Conservation (phyloP, 1,140 invertebrate genomes). For the Anadara kagoshimensis region DNA sequence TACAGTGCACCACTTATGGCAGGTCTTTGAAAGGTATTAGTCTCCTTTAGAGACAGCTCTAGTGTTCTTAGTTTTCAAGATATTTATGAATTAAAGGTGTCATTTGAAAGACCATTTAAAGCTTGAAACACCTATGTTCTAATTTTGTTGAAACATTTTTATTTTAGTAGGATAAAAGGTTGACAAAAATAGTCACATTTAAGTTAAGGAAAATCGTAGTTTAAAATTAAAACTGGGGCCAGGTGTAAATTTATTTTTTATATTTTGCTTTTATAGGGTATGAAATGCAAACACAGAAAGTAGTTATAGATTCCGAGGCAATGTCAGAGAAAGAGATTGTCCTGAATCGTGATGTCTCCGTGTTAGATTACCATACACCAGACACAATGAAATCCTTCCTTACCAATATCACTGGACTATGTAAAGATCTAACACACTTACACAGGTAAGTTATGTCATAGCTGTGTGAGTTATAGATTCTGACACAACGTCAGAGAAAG, state of each 20-base stretch:
- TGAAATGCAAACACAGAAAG: slow-evolving; percentile 48
- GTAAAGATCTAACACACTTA: slow-evolving; percentile 77
- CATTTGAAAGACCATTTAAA: no score
- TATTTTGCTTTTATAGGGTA: slow-evolving; percentile 45
- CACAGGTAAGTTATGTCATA: slow-evolving; percentile 34
- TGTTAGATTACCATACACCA: slow-evolving; percentile 85
- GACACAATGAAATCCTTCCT: slow-evolving; percentile 88
- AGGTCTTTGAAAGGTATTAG: no score
- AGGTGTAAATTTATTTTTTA: not conserved
- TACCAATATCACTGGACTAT: slow-evolving; percentile 84
- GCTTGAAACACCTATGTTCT: no score
- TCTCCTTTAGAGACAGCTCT: no score
- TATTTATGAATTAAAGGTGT: no score
- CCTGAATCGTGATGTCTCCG: slow-evolving; percentile 47
- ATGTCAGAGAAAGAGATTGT: slow-evolving; percentile 29
- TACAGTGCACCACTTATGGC: no score
- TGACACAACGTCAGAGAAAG: slow-evolving; percentile 31
- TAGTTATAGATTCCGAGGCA: slow-evolving; percentile 40
- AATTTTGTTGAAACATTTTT: no score
- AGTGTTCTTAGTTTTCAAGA: no score
- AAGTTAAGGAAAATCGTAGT: not conserved
- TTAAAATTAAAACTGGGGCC: no score
- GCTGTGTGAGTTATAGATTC: slow-evolving; percentile 35
- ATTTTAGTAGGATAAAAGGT: not conserved
- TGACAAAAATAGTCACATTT: not conserved